Base-by-base conservation (phyloP, 2,797 vertebrate genomes). In the Apogon talboti region DNA sequence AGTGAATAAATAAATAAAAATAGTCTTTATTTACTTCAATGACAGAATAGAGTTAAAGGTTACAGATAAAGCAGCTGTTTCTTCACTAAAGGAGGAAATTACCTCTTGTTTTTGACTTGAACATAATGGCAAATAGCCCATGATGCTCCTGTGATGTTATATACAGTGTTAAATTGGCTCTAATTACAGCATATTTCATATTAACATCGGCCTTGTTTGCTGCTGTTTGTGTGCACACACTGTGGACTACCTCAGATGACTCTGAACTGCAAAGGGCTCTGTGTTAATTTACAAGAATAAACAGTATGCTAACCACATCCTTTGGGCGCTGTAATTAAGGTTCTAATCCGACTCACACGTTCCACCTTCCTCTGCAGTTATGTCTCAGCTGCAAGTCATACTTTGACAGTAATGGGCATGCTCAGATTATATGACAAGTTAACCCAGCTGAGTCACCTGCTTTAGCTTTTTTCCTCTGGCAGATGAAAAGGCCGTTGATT, bases 271-370 rank as follows among this genome's bases (percentile, higher is more conserved):
- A 21, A 47, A 60, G 8, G 45, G 28, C 57, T 49, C 65, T 47
- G 48, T 69, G 58, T 69, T 78, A 67, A 73, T 81, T 66, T 76
- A 52, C 16, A 51, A 45, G 59, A 68, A 66, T 55, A 71, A 86
- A 71, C 63, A 50, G 15, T 11, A 28, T 63, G 52, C 64, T 66
- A 13, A 49, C 71, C 81, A 63, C 80, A 80, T 80, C 76, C 65
- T 71, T 61, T 50, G 57, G 51, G 50, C 14, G 47, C 49, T 57
- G 51, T 74, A 56, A 66, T 68, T 65, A 42, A 50, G 38, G 68
- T 70, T 74, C 51, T 67, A 14, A 58, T 68, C 70, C 19, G 40
- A 40, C 49, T 47, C 65, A 48, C 41, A 64, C 41, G 30, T 59
- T 59, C 45, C 62, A 41, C 67, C 65, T 53, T 66, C 49, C 43